Evolutionary conservation across 2,888 invertebrate genomes (phyloP), one percentile per base, ranked within the genome.

Genomic region (Melitaea athalia): DNA sequence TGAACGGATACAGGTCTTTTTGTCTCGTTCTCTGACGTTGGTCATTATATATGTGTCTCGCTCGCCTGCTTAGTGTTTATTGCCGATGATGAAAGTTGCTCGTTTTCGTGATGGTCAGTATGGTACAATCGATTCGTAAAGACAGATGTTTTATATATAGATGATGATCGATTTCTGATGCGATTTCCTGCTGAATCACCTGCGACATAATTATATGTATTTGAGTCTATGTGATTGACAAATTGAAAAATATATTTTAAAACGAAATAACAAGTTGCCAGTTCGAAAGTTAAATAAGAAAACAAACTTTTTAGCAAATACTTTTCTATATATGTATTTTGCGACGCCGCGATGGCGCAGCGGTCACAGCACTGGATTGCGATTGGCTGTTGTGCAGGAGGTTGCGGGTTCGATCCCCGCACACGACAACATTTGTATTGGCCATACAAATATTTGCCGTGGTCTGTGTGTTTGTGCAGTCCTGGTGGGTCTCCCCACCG

Each of bases 31-130:
- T 68, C 50, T 74, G 83, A 70, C 70, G 47, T 68, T 75, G 63
- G 55, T 66, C 43, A 63, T 31, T 60, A 49, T 75, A 71, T 70
- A 47, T 59, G 70, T 63, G 66, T 81, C 77, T 74, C 74, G 24
- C 45, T 79, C 73, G 74, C 72, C 75, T 77, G 79, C 78, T 79
- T 80, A 82, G 81, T 86, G 85, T 88, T 89, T 89, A 86, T 79
- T 78, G 79, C 76, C 77, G 82, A 85, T 84, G 86, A 87, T 83
- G 89, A 89, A 89, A 90, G 88, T 88, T 84, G 85, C 83, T 85
- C 78, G 82, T 84, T 75, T 77, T 77, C 75, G 80, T 69, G 69
- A 53, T 68, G 45, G 65, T 71, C 69, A 72, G 72, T 72, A 70
- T 72, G 72, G 67, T 72, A 68, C 64, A 69, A 68, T 76, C 69